These are phyloP conservation scores for Unio delphinus DNA, from an alignment of 2,888 invertebrate genomes.

Conservation along the genomic window DNA sequence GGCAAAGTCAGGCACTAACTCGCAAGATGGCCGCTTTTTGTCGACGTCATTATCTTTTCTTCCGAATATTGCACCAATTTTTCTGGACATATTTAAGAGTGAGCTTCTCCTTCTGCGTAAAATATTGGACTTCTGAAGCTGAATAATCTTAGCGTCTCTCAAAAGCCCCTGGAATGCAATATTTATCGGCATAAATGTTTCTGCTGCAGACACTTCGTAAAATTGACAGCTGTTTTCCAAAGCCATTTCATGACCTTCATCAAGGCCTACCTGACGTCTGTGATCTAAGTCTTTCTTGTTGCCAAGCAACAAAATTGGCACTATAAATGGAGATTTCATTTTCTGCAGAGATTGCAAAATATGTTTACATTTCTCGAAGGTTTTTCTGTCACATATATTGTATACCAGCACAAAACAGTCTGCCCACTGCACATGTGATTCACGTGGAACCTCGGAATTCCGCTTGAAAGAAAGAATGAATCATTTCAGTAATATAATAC, in stretches of 20 bases:
- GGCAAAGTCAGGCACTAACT: constrained; percentile 31
- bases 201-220: constrained; percentile 62
- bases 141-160: constrained; percentile 50
- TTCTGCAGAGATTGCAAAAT: constrained; percentile 38
- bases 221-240: constrained; percentile 55
- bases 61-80: constrained; percentile 59
- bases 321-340: constrained; percentile 78
- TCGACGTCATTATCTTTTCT: constrained; percentile 42
- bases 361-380: constrained; percentile 76
- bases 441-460: constrained; percentile 17
- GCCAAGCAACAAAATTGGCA: constrained; percentile 83
- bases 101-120: constrained; percentile 49
- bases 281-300: constrained; percentile 83
- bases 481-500: constrained; percentile 8
- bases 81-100: constrained; percentile 50
- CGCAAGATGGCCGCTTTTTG: constrained; percentile 37
- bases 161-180: constrained; percentile 55
- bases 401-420: constrained; percentile 88
- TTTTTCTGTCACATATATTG: constrained; percentile 83
- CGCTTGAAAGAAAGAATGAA: neutral
- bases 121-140: constrained; percentile 42
- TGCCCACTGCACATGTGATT: constrained; percentile 76
- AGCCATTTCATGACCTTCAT: constrained; percentile 55
- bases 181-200: constrained; percentile 45
- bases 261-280: constrained; percentile 77